Conservation (phyloP, 1,140 invertebrate genomes). For the Heliothis virescens region DNA sequence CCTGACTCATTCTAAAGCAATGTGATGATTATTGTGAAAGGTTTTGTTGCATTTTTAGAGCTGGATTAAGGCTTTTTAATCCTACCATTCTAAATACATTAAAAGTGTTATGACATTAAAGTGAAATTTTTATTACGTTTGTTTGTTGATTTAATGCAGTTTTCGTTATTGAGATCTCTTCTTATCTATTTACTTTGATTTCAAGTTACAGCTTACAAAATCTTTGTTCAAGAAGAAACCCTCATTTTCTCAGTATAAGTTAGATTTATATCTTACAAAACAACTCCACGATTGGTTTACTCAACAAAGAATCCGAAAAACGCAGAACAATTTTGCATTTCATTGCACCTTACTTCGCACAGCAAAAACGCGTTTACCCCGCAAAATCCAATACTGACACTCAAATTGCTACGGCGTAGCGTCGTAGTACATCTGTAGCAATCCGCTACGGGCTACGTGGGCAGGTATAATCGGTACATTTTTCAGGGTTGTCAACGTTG, state of each 20-base stretch:
- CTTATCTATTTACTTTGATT: no score
- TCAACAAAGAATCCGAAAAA: background rate
- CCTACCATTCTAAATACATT: no score
- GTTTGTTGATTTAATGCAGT: no score
- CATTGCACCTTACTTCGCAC: background rate
- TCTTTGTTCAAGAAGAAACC: no score
- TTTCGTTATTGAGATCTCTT: no score
- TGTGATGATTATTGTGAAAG: background rate
- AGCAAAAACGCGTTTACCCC: slow-evolving; percentile 25
- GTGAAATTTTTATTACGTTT: no score
- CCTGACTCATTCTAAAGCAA: background rate
- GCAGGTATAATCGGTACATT: slow-evolving; percentile 46
- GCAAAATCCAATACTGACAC: slow-evolving; percentile 47
- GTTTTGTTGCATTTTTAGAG: background rate
- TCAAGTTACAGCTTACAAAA: no score
- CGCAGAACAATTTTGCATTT: background rate
- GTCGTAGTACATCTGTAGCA: slow-evolving; percentile 35
- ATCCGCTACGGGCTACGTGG: slow-evolving; percentile 14
- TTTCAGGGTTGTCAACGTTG: slow-evolving; percentile 44
- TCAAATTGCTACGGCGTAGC: slow-evolving; percentile 51
- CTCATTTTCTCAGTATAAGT: no score
- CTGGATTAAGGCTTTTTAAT: no score
- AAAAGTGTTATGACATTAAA: no score
- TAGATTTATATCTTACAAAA: no score
- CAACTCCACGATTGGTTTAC: no score